A percentile compares a stretch with the other conserved stretches of the same genome.
phyloP scores from a whole-genome alignment of 2,888 invertebrate genomes.

The Mycalesis mineus region DNA sequence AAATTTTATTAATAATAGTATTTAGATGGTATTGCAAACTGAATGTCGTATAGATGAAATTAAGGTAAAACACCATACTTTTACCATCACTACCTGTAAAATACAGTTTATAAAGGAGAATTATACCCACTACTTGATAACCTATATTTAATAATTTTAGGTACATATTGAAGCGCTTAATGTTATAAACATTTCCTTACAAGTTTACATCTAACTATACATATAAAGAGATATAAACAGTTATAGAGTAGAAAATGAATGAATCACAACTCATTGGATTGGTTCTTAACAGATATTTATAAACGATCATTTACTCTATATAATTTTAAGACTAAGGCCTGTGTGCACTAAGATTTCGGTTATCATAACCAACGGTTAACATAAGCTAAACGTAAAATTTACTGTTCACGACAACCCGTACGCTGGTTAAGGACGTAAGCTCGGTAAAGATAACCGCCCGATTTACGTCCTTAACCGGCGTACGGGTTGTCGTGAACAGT shows the following conservation, averaged over 20 bases:
- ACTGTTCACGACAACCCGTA: too few relatives aligned
- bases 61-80: too few relatives aligned
- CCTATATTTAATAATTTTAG: slow-evolving; percentile 35
- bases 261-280: slow-evolving; percentile 28
- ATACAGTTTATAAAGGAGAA: neutral
- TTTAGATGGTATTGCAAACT: too few relatives aligned
- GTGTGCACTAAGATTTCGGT: too few relatives aligned
- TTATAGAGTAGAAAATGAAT: slow-evolving; percentile 33
- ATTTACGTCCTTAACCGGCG: too few relatives aligned
- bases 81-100: neutral
- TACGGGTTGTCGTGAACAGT: too few relatives aligned
- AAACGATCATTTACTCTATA: neutral
- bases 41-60: too few relatives aligned
- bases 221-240: slow-evolving; percentile 25
- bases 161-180: slow-evolving; percentile 54
- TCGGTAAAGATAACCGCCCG: too few relatives aligned
- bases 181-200: slow-evolving; percentile 23
- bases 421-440: too few relatives aligned
- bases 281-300: slow-evolving; percentile 31
- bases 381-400: too few relatives aligned
- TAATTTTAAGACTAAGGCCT: neutral
- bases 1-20: too few relatives aligned
- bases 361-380: too few relatives aligned
- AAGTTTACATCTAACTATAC: slow-evolving; percentile 16
- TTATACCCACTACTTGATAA: neutral